Percentiles rank a stretch among this genome's conserved stretches.
Conservation (phyloP, 1,140 invertebrate species). For the Augochlora pura region DNA sequence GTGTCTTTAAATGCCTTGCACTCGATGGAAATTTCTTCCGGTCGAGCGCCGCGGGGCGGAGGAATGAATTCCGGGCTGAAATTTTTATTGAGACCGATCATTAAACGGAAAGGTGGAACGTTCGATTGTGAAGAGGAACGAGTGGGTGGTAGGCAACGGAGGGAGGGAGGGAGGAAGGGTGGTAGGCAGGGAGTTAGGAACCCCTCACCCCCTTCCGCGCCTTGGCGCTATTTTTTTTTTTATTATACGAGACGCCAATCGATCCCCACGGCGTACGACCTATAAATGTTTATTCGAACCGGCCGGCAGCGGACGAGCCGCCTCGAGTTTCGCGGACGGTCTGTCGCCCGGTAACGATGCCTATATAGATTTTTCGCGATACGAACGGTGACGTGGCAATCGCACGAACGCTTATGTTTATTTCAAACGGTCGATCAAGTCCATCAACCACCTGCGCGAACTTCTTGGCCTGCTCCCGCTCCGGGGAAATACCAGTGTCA, state of each 20-base stretch:
- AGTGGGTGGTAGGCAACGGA: too few relatives aligned
- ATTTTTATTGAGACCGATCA: slow-evolving; percentile 30
- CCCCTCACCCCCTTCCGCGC: too few relatives aligned
- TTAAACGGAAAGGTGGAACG: not conserved
- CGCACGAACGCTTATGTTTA: slow-evolving; percentile 73
- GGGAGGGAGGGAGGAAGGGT: too few relatives aligned
- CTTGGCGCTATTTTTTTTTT: not conserved
- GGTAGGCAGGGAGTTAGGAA: too few relatives aligned
- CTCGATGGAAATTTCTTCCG: not conserved
- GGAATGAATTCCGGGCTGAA: not conserved
- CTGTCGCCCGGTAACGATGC: slow-evolving; percentile 64
- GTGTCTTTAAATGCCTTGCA: slow-evolving; percentile 1
- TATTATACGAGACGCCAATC: slow-evolving; percentile 58
- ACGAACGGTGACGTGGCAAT: slow-evolving; percentile 76
- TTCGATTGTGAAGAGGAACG: not conserved
- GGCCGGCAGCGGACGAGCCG: slow-evolving; percentile 31
- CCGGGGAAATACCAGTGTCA: slow-evolving; percentile 18
- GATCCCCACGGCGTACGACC: slow-evolving; percentile 62
- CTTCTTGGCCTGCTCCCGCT: slow-evolving; percentile 10
- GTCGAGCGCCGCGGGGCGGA: not conserved
- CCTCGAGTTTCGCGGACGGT: slow-evolving; percentile 49
- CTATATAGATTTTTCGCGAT: slow-evolving; percentile 73
- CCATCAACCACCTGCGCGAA: slow-evolving; percentile 36
- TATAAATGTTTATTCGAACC: slow-evolving; percentile 69
- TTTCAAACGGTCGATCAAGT: slow-evolving; percentile 67